A percentile compares a stretch with the other conserved stretches of the same genome.
Evolutionary conservation across 2,113 vertebrate genomes (phyloP).

Genomic region (Aramus guarauna): DNA sequence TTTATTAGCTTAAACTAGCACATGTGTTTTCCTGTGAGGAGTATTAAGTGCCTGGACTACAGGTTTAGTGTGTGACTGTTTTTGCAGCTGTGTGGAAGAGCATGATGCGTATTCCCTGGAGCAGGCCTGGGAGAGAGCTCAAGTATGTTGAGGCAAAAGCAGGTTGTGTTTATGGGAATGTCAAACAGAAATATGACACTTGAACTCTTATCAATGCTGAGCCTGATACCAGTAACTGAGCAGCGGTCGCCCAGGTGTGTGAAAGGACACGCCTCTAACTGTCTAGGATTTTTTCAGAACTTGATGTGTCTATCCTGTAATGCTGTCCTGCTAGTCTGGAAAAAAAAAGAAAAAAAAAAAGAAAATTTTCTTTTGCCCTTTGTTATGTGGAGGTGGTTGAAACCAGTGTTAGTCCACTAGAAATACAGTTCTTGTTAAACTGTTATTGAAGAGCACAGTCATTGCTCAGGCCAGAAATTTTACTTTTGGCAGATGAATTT

Average conservation of each 20-base stretch:
- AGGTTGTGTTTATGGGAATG: slow-evolving; percentile 59
- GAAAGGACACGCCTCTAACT: not conserved
- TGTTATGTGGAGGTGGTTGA: not conserved
- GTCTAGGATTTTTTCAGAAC: not conserved
- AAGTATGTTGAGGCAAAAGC: slow-evolving; percentile 36
- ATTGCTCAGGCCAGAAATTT: not conserved
- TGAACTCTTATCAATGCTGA: slow-evolving; percentile 17
- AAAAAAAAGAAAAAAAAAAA: not conserved
- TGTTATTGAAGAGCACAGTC: not conserved
- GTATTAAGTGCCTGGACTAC: slow-evolving; percentile 65
- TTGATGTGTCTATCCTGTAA: not conserved
- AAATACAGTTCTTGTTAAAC: not conserved
- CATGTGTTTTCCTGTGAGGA: slow-evolving; percentile 60
- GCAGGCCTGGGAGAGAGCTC: slow-evolving; percentile 33
- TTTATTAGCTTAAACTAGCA: slow-evolving; percentile 53
- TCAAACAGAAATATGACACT: slow-evolving; percentile 53
- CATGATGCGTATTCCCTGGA: slow-evolving; percentile 60
- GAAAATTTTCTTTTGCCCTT: not conserved
- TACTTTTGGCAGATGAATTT: not conserved
- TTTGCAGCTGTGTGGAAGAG: slow-evolving; percentile 70
- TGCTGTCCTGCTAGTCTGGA: not conserved
- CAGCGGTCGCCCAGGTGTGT: not conserved
- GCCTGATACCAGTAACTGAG: not conserved
- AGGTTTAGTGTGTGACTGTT: slow-evolving; percentile 64
- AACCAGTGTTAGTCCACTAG: not conserved